A percentile compares a stretch with the other conserved stretches of the same genome.
Conservation (phyloP, 37 sponge, comb jelly and placozoan species). For the Mnemiopsis leidyi region DNA sequence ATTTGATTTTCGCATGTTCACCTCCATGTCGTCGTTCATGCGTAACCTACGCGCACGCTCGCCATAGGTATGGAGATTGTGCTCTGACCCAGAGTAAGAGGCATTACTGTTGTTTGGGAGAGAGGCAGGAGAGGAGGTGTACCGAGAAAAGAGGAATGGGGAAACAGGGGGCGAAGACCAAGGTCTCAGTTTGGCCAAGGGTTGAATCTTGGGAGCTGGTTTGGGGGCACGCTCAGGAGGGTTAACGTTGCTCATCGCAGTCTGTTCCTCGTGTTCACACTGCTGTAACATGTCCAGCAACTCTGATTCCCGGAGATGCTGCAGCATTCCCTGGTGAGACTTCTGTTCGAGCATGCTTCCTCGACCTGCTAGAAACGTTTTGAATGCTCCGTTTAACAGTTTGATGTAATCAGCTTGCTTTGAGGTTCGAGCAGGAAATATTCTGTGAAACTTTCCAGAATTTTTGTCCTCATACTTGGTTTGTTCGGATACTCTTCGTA, state of each 20-base stretch:
- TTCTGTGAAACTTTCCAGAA: conserved; percentile 24
- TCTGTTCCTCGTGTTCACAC: conserved; percentile 73
- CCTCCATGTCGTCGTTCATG: not conserved
- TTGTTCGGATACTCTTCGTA: conserved; percentile 28
- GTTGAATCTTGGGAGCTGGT: conserved; percentile 27
- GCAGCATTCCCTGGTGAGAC: conserved; percentile 27
- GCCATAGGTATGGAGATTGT: not conserved
- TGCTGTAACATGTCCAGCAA: conserved; percentile 77
- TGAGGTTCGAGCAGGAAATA: conserved; percentile 33
- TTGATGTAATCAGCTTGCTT: conserved; percentile 34
- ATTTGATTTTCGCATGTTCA: conserved; percentile 23
- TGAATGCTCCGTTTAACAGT: conserved; percentile 41
- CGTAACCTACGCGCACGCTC: not conserved
- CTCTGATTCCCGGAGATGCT: conserved; percentile 73
- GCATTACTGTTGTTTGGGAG: not conserved
- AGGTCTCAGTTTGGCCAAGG: conserved; percentile 6
- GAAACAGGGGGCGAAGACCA: conserved; percentile 56
- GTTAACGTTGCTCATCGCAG: not conserved
- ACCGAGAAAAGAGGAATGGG: conserved; percentile 29
- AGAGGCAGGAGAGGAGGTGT: not conserved
- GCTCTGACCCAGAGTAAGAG: not conserved
- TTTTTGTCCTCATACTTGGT: conserved; percentile 35
- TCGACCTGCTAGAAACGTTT: conserved; percentile 26
- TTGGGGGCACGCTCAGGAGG: not conserved
- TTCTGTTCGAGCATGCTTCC: conserved; percentile 53